Evolutionary conservation across 2,797 vertebrate genomes (phyloP).

Genomic region (Galago senegalensis): DNA sequence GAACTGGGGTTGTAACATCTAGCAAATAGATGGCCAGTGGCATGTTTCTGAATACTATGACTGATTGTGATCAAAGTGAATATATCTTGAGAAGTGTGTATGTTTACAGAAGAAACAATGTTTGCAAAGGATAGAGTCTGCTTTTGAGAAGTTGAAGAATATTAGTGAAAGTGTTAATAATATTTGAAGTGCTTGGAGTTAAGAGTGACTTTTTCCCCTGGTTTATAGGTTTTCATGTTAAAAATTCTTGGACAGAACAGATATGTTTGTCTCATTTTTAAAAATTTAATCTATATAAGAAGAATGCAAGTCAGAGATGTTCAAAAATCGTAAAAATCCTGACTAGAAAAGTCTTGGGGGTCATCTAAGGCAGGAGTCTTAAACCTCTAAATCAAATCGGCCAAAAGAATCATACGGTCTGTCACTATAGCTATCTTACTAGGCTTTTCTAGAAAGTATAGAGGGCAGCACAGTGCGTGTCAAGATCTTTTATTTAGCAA

Average conservation of each 20-base stretch:
- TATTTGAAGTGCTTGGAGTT: neutral
- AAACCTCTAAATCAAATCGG: neutral
- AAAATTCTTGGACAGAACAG: neutral
- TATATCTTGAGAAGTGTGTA: neutral
- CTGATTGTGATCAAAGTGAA: neutral
- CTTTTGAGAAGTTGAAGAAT: slow-evolving; percentile 4
- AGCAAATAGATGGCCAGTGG: neutral
- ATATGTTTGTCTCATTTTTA: neutral
- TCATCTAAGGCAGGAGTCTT: neutral
- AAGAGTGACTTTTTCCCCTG: neutral
- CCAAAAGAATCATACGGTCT: neutral
- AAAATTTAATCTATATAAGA: neutral
- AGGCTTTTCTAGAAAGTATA: neutral
- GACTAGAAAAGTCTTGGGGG: neutral
- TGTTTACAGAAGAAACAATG: neutral
- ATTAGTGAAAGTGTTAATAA: neutral
- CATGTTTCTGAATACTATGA: neutral
- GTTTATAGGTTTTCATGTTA: neutral
- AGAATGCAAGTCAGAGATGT: neutral
- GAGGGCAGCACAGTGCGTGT: neutral
- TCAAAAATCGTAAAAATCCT: neutral
- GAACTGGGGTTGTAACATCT: neutral
- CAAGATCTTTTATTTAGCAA: neutral
- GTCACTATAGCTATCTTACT: neutral
- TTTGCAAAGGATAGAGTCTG: neutral